Base-by-base conservation (phyloP, 2,113 vertebrate species). In the Scalopus aquaticus region DNA sequence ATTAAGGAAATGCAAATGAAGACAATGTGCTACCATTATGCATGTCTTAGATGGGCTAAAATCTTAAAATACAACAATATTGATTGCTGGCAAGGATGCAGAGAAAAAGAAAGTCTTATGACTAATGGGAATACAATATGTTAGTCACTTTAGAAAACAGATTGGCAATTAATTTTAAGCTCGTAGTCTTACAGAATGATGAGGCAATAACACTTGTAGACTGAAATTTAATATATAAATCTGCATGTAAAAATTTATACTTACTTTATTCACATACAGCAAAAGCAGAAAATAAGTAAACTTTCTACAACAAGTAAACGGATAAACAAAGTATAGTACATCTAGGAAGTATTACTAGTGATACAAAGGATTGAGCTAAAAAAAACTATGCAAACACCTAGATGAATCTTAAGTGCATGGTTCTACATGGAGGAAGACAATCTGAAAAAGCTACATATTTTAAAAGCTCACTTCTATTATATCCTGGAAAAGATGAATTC, bases 1-100 rank as follows among this genome's bases (percentile, higher is more conserved):
- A 85, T 78, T 73, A 67, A 73, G 54, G 15, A 95, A 92, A 82
- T 83, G 35, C 26, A 78, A 92, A 83, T 62, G 69, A 46, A 81
- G 76, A 42, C 26, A 88, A 77, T 64, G 51, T 72, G 46, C 56
- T 6, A 58, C 20, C 56, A 94, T 19, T 42, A 44, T 44, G 81
- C 19, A 67, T 28, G 49, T 92, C 51, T 81, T 37, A 60, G 4
- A 70, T 83, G 28, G 58, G 42, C 37, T 60, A 22, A 78, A 51
- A 42, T 83, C 76, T 70, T 67, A 67, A 90, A 82, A 44, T 30
- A 28, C 2, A 91, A 28, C 2, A 91, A 10, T 10, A 42, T 15
- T 22, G 19, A 79, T 56, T n/a, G 4, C 22, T 65, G 49, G 1
- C 24, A 74, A 83, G 6, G 56, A 67, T 28, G 30, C 7, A 51